Conservation (phyloP, 2,797 vertebrate species). For the Xiphorhynchus erythropygius region DNA sequence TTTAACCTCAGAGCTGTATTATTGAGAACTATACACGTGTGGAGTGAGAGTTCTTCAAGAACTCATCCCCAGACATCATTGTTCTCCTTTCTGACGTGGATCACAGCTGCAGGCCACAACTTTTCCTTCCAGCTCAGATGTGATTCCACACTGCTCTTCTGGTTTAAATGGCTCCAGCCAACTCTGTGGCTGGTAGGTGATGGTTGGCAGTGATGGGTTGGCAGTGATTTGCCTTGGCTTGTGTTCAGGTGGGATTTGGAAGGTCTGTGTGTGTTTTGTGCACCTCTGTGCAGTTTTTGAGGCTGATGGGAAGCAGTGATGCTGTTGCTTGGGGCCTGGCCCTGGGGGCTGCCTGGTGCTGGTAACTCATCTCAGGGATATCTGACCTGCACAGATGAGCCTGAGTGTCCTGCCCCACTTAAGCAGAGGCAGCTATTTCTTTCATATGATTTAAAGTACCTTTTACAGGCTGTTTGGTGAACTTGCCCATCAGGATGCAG, state of each 20-base stretch:
- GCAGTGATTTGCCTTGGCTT: neutral
- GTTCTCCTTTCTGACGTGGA: fast-evolving
- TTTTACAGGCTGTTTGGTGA: conserved; percentile 63
- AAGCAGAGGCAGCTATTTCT: conserved; percentile 35
- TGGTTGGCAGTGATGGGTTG: neutral
- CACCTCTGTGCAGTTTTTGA: neutral
- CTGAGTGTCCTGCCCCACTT: conserved; percentile 43
- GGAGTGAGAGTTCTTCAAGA: neutral
- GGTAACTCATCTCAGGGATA: conserved; percentile 2
- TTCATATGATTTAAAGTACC: conserved; percentile 24
- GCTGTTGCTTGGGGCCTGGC: neutral
- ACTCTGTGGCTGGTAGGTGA: neutral
- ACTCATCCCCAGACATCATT: fast-evolving
- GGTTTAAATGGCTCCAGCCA: neutral
- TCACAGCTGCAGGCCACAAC: neutral
- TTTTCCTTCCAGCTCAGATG: neutral
- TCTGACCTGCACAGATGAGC: conserved; percentile 57
- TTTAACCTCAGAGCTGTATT: neutral
- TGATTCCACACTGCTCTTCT: neutral
- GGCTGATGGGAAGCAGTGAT: neutral
- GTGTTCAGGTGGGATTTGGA: neutral
- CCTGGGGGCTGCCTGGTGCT: neutral
- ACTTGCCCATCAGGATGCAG: conserved; percentile 60
- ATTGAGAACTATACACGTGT: fast-evolving
- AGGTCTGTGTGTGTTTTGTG: neutral